These are phyloP conservation scores for Xestia sexstrigata DNA, from an alignment of 2,888 invertebrate genomes.

Conservation along the genomic window DNA sequence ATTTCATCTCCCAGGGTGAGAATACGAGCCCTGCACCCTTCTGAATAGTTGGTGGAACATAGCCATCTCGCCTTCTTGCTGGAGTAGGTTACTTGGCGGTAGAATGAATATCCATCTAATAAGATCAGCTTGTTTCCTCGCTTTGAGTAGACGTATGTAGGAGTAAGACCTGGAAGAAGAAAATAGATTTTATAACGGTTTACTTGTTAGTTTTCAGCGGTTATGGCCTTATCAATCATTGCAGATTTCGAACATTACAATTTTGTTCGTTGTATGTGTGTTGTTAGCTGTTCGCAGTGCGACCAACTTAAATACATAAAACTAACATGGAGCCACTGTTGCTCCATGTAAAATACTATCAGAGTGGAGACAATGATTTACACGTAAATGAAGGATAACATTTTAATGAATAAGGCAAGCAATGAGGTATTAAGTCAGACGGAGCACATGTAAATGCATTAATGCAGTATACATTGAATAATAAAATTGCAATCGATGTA, in stretches of 20 bases:
- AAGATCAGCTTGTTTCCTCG: slow-evolving; percentile 36
- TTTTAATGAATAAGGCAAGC: background rate
- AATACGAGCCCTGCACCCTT: slow-evolving; percentile 36
- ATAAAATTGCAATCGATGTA: no score
- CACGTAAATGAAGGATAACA: no score
- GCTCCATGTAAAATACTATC: background rate
- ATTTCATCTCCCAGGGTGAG: slow-evolving; percentile 12
- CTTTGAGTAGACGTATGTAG: slow-evolving; percentile 34
- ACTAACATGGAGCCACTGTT: background rate
- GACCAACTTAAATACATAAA: no score
- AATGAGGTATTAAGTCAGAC: no score
- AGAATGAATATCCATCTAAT: slow-evolving; percentile 38
- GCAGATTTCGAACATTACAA: background rate
- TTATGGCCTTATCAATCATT: background rate
- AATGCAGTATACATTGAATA: no score
- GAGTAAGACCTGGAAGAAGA: background rate
- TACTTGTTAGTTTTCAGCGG: background rate
- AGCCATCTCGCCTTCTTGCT: slow-evolving; percentile 33
- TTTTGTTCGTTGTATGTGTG: background rate
- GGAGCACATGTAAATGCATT: no score
- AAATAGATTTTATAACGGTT: background rate
- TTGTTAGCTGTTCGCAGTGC: background rate
- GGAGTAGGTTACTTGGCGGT: slow-evolving; percentile 1
- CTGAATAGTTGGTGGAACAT: slow-evolving; percentile 18
- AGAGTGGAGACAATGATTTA: background rate